Evolutionary conservation across 2,888 invertebrate genomes (phyloP), one percentile per base, ranked within the genome.

Genomic region (Micropterix aruncella): DNA sequence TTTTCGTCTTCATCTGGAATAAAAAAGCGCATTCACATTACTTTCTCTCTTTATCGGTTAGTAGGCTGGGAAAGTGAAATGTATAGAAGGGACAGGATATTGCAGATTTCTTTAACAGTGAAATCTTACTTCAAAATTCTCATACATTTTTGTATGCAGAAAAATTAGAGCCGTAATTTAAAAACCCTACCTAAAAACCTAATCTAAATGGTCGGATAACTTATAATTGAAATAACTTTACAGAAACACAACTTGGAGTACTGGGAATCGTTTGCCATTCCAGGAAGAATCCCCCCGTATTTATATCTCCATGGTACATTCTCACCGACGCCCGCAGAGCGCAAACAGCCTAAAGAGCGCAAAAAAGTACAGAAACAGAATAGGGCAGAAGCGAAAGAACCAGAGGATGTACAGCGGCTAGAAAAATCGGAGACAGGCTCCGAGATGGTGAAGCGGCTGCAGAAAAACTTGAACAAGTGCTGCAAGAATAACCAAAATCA

Each of bases 391-490:
- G 61, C 70, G 14, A 70, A 66, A 48, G 70, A 70, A 14, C 74
- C 76, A 0, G 71, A 75, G 50, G 68, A 64, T 42, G 62, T 80
- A 1, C 61, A 66, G 9, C 63, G 55, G 57, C 44, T 71, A 7
- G 67, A 71, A 0, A 73, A 74, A 45, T 65, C 66, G 0, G 76
- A 77, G 41, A 71, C 73, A 43, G 70, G 71, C 37, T 66, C 75
- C 1, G 66, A 75, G 51, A 74, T 74, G 52, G 74, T 79, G 2
- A 61, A 60, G 47, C 65, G 67, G 15, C 68, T 79, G 19, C 57
- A 60, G 50, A 60, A 63, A 1, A 66, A 74, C 46, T 60, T 80
- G 18, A 56, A 45, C 1, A 58, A 63, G 37, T 59, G 62, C 42
- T 74, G 63, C 55, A 61, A 62, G 38, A 54, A 56, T 18, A 58